Base-by-base conservation (phyloP, 2,888 invertebrate species). In the Drosophila kambysellisi region DNA sequence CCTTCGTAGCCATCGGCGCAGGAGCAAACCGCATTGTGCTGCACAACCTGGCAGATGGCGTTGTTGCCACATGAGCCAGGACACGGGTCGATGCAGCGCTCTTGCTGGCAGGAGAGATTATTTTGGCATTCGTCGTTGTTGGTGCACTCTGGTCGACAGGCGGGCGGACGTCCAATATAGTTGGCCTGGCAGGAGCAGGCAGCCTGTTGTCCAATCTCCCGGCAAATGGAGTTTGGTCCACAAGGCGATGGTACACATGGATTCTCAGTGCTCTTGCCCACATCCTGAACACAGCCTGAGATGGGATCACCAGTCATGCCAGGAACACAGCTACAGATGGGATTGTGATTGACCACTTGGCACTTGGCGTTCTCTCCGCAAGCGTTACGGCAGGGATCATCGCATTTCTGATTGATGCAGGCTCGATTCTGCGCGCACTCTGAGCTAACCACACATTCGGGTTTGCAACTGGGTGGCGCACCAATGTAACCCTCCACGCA, bases 1-100 rank as follows among this genome's bases (percentile, higher is more conserved):
- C 98, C 98, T 75, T 95, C 95, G 91, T 95, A 97, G 74, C 97
- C 97, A 92, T 96, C 96, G 78, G 96, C 95, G 91, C 98, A 98
- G 70, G 96, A 95, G 89, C 97, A 97, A 61, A 97, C 94, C 15
- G 97, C 95, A 86, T 95, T 95, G 91, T 98, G 98, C 92, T 97
- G 97, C 25, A 96, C 95, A n/a, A 97, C 97, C 72, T 96, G 95
- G 91, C 98, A 98, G 71, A 96, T 94, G 20, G 98, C 97, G 91
- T 97, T 96, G 65, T 94, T 94, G 58, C 97, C 97, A 89, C 98
- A 98, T 0, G 94, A 94, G 68, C 96, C 96, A 60, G 95, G 95
- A 89, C 98, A 98, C 29, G 98, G 98, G 93, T 97, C 96, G 90
- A 95, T 95, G 91, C 98, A 98, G 72, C 95, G 95, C 91, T 97